Percentiles rank a stretch among this genome's conserved stretches.
These are phyloP conservation scores for Micropoecilia bifurca DNA, from an alignment of 2,797 vertebrate species.

Conservation along the genomic window DNA sequence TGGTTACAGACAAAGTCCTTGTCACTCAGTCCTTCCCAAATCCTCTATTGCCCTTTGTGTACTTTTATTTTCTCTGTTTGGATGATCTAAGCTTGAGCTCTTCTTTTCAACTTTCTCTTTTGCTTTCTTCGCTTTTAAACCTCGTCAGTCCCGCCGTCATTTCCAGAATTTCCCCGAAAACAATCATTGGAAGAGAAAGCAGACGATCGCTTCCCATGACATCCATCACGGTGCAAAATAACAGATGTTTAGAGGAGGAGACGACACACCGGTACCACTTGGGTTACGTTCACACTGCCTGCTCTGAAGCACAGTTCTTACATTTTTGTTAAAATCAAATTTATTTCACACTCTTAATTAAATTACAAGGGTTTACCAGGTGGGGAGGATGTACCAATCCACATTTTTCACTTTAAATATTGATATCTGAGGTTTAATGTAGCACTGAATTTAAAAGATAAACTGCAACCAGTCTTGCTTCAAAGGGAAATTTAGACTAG, in stretches of 20 bases:
- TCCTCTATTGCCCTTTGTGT: conserved; percentile 44
- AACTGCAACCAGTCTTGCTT: too few relatives aligned
- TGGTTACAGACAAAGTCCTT: conserved; percentile 63
- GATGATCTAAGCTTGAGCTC: conserved; percentile 29
- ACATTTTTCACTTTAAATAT: too few relatives aligned
- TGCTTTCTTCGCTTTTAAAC: neutral
- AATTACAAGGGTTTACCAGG: too few relatives aligned
- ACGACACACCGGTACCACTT: neutral
- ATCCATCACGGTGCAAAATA: neutral
- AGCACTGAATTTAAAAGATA: too few relatives aligned
- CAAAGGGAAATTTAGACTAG: too few relatives aligned
- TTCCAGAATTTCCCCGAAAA: neutral
- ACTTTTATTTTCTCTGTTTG: conserved; percentile 15
- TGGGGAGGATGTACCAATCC: too few relatives aligned
- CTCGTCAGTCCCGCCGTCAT: neutral
- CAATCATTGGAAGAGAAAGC: neutral
- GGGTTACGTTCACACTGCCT: too few relatives aligned
- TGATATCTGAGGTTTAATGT: too few relatives aligned
- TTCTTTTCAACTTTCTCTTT: conserved; percentile 27
- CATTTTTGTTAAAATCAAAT: too few relatives aligned
- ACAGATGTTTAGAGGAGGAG: neutral
- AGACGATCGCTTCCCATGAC: neutral
- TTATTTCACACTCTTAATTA: too few relatives aligned
- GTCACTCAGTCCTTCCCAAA: conserved; percentile 54
- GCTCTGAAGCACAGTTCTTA: too few relatives aligned